Evolutionary conservation across 2,797 vertebrate species (phyloP).

Genomic region (Gila robusta): DNA sequence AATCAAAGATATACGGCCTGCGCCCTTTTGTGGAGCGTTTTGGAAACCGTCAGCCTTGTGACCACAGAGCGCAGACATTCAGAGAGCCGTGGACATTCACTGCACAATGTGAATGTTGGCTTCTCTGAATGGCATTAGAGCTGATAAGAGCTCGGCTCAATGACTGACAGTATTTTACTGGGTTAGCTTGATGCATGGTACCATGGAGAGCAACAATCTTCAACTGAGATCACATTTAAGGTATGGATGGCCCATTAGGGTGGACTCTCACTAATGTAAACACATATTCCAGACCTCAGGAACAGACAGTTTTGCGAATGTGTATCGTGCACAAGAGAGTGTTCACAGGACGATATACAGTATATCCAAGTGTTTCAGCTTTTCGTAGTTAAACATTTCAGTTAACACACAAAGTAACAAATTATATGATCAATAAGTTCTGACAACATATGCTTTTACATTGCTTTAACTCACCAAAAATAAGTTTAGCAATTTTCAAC

Average conservation of each 20-base stretch:
- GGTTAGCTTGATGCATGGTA: constrained; percentile 55
- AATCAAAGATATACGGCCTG: constrained; percentile 30
- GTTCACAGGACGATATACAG: constrained; percentile 15
- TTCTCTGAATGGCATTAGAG: constrained; percentile 47
- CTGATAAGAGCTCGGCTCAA: constrained; percentile 55
- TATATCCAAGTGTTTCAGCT: background rate
- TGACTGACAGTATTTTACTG: constrained; percentile 57
- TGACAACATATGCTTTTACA: no score
- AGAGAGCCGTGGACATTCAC: constrained; percentile 23
- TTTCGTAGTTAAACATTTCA: background rate
- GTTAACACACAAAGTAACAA: background rate
- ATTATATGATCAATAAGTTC: no score
- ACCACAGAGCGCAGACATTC: constrained; percentile 39
- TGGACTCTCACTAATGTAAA: constrained; percentile 56
- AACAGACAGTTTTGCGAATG: constrained; percentile 33
- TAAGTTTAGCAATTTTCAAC: no score
- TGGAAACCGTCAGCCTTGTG: constrained; percentile 38
- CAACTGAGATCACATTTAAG: constrained; percentile 53
- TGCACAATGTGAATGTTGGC: constrained; percentile 30
- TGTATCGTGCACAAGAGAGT: constrained; percentile 35
- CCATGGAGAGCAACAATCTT: constrained; percentile 58
- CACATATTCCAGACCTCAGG: constrained; percentile 50
- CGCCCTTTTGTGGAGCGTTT: constrained; percentile 33
- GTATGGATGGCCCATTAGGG: constrained; percentile 53
- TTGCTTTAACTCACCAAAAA: no score